These are phyloP conservation scores for Austrofundulus limnaeus DNA, from an alignment of 2,113 vertebrate species.

Conservation along the genomic window DNA sequence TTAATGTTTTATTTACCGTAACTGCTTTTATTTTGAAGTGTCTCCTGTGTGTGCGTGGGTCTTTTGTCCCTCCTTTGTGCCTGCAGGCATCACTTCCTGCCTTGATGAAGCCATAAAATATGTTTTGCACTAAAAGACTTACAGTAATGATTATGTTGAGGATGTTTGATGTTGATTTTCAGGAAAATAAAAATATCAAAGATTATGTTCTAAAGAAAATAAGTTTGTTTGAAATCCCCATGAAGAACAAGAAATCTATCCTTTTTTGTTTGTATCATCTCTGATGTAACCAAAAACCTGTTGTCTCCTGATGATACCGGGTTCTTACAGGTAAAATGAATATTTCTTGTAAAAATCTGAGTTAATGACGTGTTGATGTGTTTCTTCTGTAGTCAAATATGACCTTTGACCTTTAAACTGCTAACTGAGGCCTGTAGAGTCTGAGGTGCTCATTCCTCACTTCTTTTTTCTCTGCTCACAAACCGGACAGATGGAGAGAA, in stretches of 20 bases:
- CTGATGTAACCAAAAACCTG: background rate
- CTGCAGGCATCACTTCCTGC: background rate
- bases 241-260: background rate
- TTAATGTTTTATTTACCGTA: background rate
- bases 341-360: background rate
- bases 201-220: background rate
- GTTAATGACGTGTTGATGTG: background rate
- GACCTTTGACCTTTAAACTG: no score
- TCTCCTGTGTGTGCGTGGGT: background rate
- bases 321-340: background rate
- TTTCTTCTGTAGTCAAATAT: no score
- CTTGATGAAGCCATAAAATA: conserved; percentile 10
- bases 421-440: no score
- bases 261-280: background rate
- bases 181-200: background rate
- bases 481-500: no score
- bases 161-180: background rate
- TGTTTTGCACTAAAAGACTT: conserved; percentile 22
- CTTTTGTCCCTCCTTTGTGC: background rate
- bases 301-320: no score
- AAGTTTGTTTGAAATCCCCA: background rate
- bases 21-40: background rate
- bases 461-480: no score
- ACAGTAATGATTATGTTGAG: background rate
- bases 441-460: no score